Percentiles rank a stretch among this genome's conserved stretches.
phyloP scores from a whole-genome alignment of 2,797 vertebrate genomes.

The Lepus townsendii region DNA sequence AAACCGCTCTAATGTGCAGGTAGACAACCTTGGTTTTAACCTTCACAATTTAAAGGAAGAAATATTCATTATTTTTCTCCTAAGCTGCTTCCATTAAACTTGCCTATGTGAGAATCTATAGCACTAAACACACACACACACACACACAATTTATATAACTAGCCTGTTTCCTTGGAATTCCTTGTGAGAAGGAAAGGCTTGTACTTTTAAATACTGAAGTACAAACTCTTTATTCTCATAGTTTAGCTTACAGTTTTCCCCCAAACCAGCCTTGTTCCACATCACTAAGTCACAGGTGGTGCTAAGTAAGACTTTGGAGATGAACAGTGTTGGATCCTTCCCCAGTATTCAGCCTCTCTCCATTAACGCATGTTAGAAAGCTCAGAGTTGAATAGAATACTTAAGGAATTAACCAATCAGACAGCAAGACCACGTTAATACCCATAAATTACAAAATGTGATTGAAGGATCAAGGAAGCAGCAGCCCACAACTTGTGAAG shows the following conservation, averaged over 20 bases:
- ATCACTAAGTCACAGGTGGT: not conserved
- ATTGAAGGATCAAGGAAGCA: not conserved
- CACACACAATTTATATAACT: not conserved
- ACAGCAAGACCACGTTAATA: not conserved
- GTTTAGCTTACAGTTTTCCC: not conserved
- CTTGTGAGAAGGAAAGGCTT: not conserved
- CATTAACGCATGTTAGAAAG: not conserved
- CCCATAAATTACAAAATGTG: not conserved
- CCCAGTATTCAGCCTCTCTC: not conserved
- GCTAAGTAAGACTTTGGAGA: not conserved
- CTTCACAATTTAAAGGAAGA: slow-evolving; percentile 26
- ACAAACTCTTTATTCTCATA: not conserved
- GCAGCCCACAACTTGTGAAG: not conserved
- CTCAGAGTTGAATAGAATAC: not conserved
- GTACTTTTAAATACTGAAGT: slow-evolving; percentile 33
- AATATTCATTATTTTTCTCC: not conserved
- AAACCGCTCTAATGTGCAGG: slow-evolving; percentile 27
- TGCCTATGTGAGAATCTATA: not conserved
- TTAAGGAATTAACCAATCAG: not conserved
- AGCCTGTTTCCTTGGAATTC: not conserved
- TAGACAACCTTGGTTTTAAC: slow-evolving; percentile 23
- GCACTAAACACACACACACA: not conserved
- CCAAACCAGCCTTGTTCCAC: not conserved
- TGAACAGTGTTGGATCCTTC: not conserved
- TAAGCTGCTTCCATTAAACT: not conserved